phyloP scores from a whole-genome alignment of 2,797 vertebrate species.

The Acrossocheilus wenchowensis region DNA sequence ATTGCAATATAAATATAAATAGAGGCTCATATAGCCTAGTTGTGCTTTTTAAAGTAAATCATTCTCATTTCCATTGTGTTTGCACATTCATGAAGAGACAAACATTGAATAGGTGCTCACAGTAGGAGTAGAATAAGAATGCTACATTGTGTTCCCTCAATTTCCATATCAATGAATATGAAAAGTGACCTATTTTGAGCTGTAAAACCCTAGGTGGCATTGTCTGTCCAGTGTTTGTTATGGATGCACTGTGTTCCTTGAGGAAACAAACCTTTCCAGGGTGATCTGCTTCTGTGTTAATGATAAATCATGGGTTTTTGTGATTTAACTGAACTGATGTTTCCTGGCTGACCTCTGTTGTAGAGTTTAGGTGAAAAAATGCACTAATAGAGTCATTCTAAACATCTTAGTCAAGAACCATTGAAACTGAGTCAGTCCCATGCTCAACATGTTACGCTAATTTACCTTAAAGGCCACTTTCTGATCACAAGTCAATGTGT shows the following conservation, averaged over 20 bases:
- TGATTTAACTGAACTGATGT: background rate
- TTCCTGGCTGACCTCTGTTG: background rate
- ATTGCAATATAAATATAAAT: background rate
- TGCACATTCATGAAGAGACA: slow-evolving; percentile 10
- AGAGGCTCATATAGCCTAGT: background rate
- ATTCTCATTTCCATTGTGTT: slow-evolving; percentile 53
- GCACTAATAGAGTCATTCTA: background rate
- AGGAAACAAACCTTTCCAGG: slow-evolving; percentile 29
- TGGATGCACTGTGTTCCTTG: slow-evolving; percentile 33
- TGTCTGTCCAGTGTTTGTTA: slow-evolving; percentile 25
- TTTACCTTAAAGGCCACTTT: slow-evolving; percentile 7
- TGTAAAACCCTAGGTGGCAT: slow-evolving; percentile 40
- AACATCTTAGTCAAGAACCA: background rate
- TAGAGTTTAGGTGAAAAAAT: too few species aligned
- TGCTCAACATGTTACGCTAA: background rate
- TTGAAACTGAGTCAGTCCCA: background rate
- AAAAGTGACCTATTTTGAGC: slow-evolving; percentile 50
- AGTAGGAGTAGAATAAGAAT: slow-evolving; percentile 49
- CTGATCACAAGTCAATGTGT: background rate
- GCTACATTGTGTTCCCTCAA: slow-evolving; percentile 48
- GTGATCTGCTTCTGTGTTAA: slow-evolving; percentile 3
- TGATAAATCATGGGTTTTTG: slow-evolving; percentile 6
- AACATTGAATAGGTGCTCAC: slow-evolving; percentile 37
- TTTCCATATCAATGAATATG: slow-evolving; percentile 55
- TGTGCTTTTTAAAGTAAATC: background rate